Evolutionary conservation across 2,888 invertebrate species (phyloP).

Genomic region (Euspilapteryx auroguttella): DNA sequence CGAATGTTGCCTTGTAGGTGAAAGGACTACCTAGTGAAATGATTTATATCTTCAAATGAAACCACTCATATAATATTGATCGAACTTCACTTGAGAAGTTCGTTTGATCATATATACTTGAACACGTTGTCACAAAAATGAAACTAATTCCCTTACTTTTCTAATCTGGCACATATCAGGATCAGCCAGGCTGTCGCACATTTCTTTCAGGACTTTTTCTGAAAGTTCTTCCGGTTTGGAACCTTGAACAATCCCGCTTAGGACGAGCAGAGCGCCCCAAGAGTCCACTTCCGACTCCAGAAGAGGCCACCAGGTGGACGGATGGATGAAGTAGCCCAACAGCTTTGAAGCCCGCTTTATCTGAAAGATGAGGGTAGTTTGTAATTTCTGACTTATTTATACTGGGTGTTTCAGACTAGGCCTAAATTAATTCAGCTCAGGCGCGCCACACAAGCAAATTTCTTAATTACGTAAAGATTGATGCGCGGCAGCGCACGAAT

Average conservation of each 20-base stretch:
- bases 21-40: too few species aligned
- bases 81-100: too few species aligned
- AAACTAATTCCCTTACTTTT: too few species aligned
- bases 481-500: too few species aligned
- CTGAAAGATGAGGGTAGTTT: constrained; percentile 27
- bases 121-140: too few species aligned
- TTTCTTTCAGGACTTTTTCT: constrained; percentile 47
- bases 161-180: constrained; percentile 63
- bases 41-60: too few species aligned
- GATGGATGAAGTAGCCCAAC: constrained; percentile 75
- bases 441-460: too few species aligned
- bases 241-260: constrained; percentile 65
- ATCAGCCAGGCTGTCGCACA: constrained; percentile 61
- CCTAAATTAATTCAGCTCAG: too few species aligned
- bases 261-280: constrained; percentile 54
- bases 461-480: too few species aligned
- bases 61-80: too few species aligned
- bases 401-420: constrained; percentile 8
- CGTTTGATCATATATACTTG: too few species aligned
- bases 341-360: constrained; percentile 69
- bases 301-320: constrained; percentile 68
- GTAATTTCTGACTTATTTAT: neutral
- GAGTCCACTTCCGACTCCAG: constrained; percentile 65
- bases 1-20: too few species aligned
- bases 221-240: constrained; percentile 33